These are phyloP conservation scores for Sylvia borin DNA, from an alignment of 2,797 vertebrate genomes.

Conservation along the genomic window DNA sequence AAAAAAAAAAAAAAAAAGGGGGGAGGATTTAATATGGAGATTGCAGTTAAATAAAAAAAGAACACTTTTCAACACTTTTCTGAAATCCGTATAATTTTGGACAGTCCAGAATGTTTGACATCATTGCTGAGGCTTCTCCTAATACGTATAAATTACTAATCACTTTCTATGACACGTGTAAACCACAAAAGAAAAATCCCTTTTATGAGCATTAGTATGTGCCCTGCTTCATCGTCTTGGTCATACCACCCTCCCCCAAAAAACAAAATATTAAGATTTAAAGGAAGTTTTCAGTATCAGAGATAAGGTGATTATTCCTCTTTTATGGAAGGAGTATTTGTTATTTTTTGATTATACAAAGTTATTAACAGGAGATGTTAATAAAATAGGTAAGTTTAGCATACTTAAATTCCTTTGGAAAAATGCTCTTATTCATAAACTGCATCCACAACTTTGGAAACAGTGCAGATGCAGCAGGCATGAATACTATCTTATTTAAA, in stretches of 20 bases:
- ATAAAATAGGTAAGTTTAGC: constrained; percentile 34
- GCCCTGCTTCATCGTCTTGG: constrained; percentile 43
- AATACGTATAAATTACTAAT: constrained; percentile 48
- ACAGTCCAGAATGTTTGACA: constrained; percentile 61
- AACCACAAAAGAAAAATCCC: constrained; percentile 45
- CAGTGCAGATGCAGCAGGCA: constrained; percentile 69
- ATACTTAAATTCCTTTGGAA: constrained; percentile 62
- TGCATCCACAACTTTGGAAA: constrained; percentile 71
- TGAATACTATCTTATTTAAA: constrained; percentile 85
- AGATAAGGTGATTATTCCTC: constrained; percentile 58
- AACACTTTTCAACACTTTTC: constrained; percentile 63
- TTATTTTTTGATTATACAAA: constrained; percentile 43
- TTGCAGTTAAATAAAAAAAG: constrained; percentile 9
- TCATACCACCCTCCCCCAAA: background rate
- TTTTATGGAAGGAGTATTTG: constrained; percentile 17
- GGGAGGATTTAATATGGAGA: constrained; percentile 49
- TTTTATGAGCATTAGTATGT: constrained; percentile 62
- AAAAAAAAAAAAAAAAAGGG: background rate
- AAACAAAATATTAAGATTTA: constrained; percentile 34
- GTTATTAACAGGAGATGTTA: constrained; percentile 25
- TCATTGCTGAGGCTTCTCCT: constrained; percentile 63
- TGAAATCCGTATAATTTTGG: constrained; percentile 64
- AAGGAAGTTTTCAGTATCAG: constrained; percentile 52
- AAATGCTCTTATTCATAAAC: constrained; percentile 63
- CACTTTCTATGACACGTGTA: constrained; percentile 56